Conservation (phyloP, 1,140 invertebrate species). For the Drosophila pectinifera region DNA sequence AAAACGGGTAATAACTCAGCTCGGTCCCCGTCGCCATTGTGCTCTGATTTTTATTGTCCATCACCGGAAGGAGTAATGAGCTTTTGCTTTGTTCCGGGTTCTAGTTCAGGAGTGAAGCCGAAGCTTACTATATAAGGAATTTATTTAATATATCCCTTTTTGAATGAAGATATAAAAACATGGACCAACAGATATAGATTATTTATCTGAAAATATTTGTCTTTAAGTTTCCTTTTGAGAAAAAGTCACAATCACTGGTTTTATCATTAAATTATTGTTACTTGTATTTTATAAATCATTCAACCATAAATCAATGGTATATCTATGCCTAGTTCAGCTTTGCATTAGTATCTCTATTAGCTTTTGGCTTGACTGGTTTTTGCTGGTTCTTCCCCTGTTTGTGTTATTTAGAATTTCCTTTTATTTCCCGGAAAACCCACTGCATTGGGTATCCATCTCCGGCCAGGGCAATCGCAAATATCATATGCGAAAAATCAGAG, state of each 20-base stretch:
- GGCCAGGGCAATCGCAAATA: constrained; percentile 69
- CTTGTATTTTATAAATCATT: no score
- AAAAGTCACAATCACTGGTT: no score
- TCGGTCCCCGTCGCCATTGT: constrained; percentile 50
- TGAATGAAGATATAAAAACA: no score
- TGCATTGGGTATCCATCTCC: constrained; percentile 32
- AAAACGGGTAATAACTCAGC: constrained; percentile 69
- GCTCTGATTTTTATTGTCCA: constrained; percentile 76
- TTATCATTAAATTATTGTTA: no score
- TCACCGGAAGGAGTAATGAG: constrained; percentile 40
- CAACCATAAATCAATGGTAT: no score
- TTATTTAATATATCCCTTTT: no score
- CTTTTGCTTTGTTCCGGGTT: constrained; percentile 11
- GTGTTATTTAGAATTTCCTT: constrained; percentile 12
- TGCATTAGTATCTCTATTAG: constrained; percentile 5
- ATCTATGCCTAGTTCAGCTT: not conserved
- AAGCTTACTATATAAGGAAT: no score
- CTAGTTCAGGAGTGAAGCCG: no score
- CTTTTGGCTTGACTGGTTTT: constrained; percentile 28
- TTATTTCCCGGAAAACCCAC: constrained; percentile 20
- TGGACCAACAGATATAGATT: no score
- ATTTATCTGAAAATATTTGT: no score
- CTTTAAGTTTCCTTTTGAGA: no score
- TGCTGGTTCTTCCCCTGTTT: not conserved
- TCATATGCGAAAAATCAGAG: constrained; percentile 78